phyloP scores from a whole-genome alignment of 2,113 vertebrate genomes.

The Rhinolophus sinicus region DNA sequence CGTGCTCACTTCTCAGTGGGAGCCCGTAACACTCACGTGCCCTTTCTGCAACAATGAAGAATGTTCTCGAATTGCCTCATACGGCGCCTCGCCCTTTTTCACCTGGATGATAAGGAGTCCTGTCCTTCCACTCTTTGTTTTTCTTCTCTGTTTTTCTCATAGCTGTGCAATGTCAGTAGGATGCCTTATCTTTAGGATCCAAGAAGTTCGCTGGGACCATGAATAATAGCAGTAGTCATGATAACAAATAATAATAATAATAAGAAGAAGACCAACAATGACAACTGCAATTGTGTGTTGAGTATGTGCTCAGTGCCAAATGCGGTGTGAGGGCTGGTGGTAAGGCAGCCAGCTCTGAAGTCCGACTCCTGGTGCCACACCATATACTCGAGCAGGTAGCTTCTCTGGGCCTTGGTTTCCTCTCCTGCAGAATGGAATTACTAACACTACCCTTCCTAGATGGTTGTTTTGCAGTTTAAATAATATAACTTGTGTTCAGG shows the following conservation, averaged over 20 bases:
- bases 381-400: neutral
- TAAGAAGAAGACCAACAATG: too few species aligned
- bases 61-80: rapidly evolving
- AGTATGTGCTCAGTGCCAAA: neutral
- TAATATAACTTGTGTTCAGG: too few species aligned
- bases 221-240: neutral
- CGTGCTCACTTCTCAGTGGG: rapidly evolving
- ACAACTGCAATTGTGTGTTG: rapidly evolving
- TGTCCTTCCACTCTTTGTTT: neutral
- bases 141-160: neutral
- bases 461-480: neutral
- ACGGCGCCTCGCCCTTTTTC: rapidly evolving
- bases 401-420: neutral
- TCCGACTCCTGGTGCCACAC: neutral
- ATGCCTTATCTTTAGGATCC: neutral
- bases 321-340: neutral
- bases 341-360: neutral
- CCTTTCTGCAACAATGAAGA: rapidly evolving
- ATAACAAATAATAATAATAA: neutral
- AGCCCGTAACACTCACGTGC: rapidly evolving
- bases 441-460: rapidly evolving
- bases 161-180: neutral
- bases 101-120: neutral
- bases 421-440: neutral
- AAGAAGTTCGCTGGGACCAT: neutral